A percentile compares a stretch with the other conserved stretches of the same genome.
These are phyloP conservation scores for Anastrepha ludens DNA, from an alignment of 1,140 invertebrate species.

Conservation along the genomic window DNA sequence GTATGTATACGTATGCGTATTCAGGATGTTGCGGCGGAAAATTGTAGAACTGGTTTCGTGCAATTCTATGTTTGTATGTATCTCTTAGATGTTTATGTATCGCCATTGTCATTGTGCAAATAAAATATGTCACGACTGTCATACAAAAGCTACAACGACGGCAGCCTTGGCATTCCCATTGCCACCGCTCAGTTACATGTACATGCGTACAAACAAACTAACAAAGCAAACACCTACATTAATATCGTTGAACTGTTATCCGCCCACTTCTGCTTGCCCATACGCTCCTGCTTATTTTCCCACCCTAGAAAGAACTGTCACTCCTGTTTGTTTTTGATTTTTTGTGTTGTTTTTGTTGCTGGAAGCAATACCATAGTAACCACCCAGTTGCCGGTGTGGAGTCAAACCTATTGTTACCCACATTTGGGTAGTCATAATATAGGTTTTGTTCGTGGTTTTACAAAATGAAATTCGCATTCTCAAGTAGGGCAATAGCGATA, in stretches of 20 bases:
- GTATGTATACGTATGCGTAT: background rate
- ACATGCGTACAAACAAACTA: background rate
- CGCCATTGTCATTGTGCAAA: slow-evolving; percentile 65
- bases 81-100: background rate
- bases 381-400: background rate
- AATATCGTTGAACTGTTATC: background rate
- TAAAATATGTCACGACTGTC: slow-evolving; percentile 73
- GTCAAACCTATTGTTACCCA: slow-evolving; percentile 33
- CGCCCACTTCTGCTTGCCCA: slow-evolving; percentile 6
- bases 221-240: background rate
- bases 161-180: slow-evolving; percentile 13
- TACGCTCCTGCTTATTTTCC: slow-evolving; percentile 32
- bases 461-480: slow-evolving; percentile 49
- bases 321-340: background rate
- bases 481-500: background rate
- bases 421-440: slow-evolving; percentile 3
- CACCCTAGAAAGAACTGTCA: background rate
- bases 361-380: background rate
- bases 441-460: slow-evolving; percentile 19
- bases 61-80: background rate
- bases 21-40: background rate
- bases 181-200: background rate
- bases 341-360: background rate
- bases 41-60: background rate
- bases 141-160: slow-evolving; percentile 54